A percentile compares a stretch with the other conserved stretches of the same genome.
These are phyloP conservation scores for Nymphalis urticae DNA, from an alignment of 2,888 invertebrate species.

Conservation along the genomic window DNA sequence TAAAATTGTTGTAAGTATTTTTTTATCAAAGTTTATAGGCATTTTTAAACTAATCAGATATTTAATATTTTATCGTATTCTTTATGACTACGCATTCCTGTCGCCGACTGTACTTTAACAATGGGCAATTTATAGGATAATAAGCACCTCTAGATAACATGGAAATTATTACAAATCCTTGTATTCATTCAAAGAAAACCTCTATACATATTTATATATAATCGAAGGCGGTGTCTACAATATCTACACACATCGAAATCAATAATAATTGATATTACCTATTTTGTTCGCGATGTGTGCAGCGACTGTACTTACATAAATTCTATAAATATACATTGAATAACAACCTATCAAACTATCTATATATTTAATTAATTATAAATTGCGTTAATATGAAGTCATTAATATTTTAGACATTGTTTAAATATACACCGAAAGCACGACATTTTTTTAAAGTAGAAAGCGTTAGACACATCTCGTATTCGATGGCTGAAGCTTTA, in stretches of 20 bases:
- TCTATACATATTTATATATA: slow-evolving; percentile 15
- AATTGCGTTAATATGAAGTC: neutral
- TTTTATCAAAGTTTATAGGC: slow-evolving; percentile 4
- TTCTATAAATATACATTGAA: slow-evolving; percentile 10
- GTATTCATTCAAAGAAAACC: slow-evolving; percentile 13
- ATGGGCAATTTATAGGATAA: slow-evolving; percentile 28
- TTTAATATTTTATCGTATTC: neutral
- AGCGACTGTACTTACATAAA: neutral
- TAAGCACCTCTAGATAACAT: slow-evolving; percentile 37
- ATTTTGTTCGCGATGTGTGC: neutral
- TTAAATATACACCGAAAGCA: slow-evolving; percentile 7
- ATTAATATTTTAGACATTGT: slow-evolving; percentile 1
- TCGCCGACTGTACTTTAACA: slow-evolving; percentile 30
- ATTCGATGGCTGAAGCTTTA: neutral
- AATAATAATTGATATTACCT: neutral
- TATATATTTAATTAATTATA: neutral
- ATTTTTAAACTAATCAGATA: neutral
- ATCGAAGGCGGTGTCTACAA: slow-evolving; percentile 19
- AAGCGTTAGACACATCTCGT: neutral
- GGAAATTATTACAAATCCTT: slow-evolving; percentile 21
- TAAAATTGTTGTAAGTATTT: neutral
- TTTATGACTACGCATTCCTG: slow-evolving; percentile 7
- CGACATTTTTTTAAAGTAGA: neutral
- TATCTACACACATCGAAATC: neutral
- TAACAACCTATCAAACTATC: slow-evolving; percentile 9